Conservation (phyloP, 2,888 invertebrate species). For the Diploptera punctata region DNA sequence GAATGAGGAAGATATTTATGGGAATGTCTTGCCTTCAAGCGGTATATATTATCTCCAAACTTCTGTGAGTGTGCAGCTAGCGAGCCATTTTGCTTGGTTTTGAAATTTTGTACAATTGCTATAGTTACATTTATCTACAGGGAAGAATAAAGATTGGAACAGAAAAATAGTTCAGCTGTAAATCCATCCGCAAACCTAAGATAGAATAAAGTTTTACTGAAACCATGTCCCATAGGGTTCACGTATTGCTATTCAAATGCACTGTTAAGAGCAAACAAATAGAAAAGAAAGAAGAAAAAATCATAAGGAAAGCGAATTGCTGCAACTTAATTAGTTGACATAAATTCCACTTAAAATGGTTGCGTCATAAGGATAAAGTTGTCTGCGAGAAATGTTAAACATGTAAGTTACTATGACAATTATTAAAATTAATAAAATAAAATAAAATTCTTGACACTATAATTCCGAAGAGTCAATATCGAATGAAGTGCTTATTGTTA, state of each 20-base stretch:
- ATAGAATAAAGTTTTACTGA: constrained; percentile 21
- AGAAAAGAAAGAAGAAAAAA: neutral
- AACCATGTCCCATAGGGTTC: constrained; percentile 2
- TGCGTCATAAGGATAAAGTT: constrained; percentile 8
- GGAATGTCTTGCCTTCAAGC: constrained; percentile 4
- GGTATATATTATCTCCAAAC: constrained; percentile 31
- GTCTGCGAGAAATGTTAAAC: too few relatives aligned
- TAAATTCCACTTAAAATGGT: constrained; percentile 17
- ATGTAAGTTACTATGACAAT: too few relatives aligned
- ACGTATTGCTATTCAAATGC: constrained; percentile 18
- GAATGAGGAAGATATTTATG: constrained; percentile 32
- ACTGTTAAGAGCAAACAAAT: neutral
- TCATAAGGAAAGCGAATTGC: neutral
- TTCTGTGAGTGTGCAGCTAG: constrained; percentile 16
- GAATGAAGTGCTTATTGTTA: too few relatives aligned
- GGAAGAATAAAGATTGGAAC: constrained; percentile 14
- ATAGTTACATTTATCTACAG: neutral
- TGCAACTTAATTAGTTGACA: constrained; percentile 5
- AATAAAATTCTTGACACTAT: too few relatives aligned
- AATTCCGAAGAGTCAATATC: too few relatives aligned
- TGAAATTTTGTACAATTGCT: constrained; percentile 23
- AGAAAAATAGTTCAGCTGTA: constrained; percentile 23
- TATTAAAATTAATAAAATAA: too few relatives aligned
- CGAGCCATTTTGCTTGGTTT: constrained; percentile 20
- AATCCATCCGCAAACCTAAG: neutral